Percentiles rank a stretch among this genome's conserved stretches.
Evolutionary conservation across 2,888 invertebrate genomes (phyloP).

Genomic region (Taphrorychus bicolor): DNA sequence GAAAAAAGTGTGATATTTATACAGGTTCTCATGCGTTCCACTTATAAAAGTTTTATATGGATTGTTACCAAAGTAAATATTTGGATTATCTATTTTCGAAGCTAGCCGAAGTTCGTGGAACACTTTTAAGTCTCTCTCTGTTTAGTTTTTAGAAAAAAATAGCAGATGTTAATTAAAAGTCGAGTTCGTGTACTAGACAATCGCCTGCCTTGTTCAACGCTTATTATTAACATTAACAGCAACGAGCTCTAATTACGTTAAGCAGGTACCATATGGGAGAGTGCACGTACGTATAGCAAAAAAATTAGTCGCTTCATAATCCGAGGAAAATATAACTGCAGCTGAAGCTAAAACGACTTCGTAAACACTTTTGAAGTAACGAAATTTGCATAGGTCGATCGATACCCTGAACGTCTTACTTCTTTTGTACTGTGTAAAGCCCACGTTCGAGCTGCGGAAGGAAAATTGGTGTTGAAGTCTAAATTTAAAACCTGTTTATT

Average conservation of each 20-base stretch:
- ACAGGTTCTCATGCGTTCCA: slow-evolving; percentile 3
- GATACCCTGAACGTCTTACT: slow-evolving; percentile 24
- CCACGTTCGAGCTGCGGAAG: not conserved
- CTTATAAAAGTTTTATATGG: slow-evolving; percentile 38
- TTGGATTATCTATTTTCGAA: slow-evolving; percentile 37
- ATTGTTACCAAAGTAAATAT: slow-evolving; percentile 39
- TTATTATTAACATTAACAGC: not conserved
- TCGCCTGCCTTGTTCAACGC: not conserved
- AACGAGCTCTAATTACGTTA: not conserved
- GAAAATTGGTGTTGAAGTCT: slow-evolving; percentile 1
- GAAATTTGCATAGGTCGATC: slow-evolving; percentile 43
- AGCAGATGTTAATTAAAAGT: slow-evolving; percentile 33
- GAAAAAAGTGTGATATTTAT: not conserved
- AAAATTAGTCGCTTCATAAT: not conserved
- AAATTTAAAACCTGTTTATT: slow-evolving; percentile 1
- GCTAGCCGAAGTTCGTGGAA: slow-evolving; percentile 25
- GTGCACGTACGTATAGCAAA: not conserved
- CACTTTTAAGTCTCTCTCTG: slow-evolving; percentile 27
- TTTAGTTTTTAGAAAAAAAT: slow-evolving; percentile 31
- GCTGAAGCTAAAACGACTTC: slow-evolving; percentile 46
- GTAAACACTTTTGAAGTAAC: slow-evolving; percentile 50
- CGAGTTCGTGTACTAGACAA: not conserved
- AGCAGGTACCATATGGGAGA: no score
- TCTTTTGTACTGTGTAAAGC: slow-evolving; percentile 12
- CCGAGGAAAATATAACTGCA: slow-evolving; percentile 27